Evolutionary conservation across 1,140 invertebrate genomes (phyloP), one percentile per base, ranked within the genome.

Genomic region (Lutraria rhynchaena): DNA sequence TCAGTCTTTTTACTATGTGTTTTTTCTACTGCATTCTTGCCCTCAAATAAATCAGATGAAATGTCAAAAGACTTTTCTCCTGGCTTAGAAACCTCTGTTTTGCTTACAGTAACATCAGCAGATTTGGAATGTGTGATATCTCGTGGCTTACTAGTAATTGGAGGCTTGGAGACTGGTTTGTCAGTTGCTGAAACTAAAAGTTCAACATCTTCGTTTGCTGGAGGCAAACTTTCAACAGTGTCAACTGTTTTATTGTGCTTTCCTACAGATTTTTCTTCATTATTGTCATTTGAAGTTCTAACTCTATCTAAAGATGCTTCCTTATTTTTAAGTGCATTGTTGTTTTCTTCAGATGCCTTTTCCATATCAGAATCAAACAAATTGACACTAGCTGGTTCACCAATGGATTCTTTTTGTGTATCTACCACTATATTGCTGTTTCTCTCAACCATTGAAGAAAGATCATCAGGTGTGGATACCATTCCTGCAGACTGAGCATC

Each of bases 381-480:
- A n/a, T n/a, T n/a, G n/a, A n/a, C n/a, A n/a, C n/a, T n/a, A n/a
- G n/a, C n/a, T n/a, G n/a, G n/a, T 7, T 41, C 15, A 5, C 15
- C 15, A 41, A 41, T 7, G 5, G 37, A 41, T 41, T 41, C 37
- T 41, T 41, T 41, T 5, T 41, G 5, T 41, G 37, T 41, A 7
- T 41, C 15, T n/a, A n/a, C n/a, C n/a, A n/a, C 71, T 24, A 37
- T 41, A n/a, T 58, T 74, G 60, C 53, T 58, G 46, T 19, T 3
- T 70, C 44, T 41, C 15, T 70, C 67, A 70, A 74, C 67, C 19
- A 76, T 35, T 41, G 60, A 76, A 46, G 51, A 37, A 19, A 77
- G 60, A 63, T 80, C 76, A 80, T 57, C 76, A 69, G 31, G 31
- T 31, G 65, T 41, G 17, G 76, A 37, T 24, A 70, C 44, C 33